A percentile compares a stretch with the other conserved stretches of the same genome.
These are phyloP conservation scores for Forbesichthys papilliferus DNA, from an alignment of 2,113 vertebrate species.

Conservation along the genomic window DNA sequence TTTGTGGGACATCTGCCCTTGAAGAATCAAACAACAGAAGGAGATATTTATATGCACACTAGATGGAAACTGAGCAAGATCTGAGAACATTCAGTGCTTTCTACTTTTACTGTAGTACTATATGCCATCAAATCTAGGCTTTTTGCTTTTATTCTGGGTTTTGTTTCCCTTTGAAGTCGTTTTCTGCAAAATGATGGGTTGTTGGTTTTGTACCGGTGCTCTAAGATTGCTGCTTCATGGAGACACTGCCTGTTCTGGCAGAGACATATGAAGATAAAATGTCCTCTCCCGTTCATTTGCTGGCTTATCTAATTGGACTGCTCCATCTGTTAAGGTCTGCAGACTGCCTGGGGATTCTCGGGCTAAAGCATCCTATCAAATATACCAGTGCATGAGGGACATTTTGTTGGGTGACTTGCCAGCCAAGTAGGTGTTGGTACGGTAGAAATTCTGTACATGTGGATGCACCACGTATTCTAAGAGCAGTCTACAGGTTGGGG, in stretches of 20 bases:
- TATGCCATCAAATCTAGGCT: constrained; percentile 39
- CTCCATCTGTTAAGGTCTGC: constrained; percentile 70
- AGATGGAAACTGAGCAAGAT: constrained; percentile 26
- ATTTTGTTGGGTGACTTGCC: constrained; percentile 44
- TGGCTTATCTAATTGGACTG: constrained; percentile 70
- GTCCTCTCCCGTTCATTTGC: constrained; percentile 48
- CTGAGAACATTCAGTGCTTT: constrained; percentile 35
- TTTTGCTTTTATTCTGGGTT: constrained; percentile 6
- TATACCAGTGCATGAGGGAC: constrained; percentile 57
- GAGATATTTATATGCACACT: constrained; percentile 67
- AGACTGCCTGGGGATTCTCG: constrained; percentile 51
- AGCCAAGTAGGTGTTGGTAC: constrained; percentile 23
- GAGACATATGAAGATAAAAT: constrained; percentile 42
- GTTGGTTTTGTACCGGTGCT: constrained; percentile 40
- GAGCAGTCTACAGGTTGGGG: no score
- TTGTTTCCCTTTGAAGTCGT: constrained; percentile 10
- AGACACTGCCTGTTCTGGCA: constrained; percentile 36
- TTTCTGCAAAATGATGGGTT: constrained; percentile 20
- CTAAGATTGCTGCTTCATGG: constrained; percentile 20
- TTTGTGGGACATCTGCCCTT: constrained; percentile 70
- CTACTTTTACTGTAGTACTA: constrained; percentile 31
- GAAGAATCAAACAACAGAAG: constrained; percentile 67
- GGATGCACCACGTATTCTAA: not conserved
- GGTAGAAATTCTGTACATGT: constrained; percentile 7
- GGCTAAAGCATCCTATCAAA: constrained; percentile 67